Evolutionary conservation across 2,113 vertebrate species (phyloP).

Genomic region (Corvus hawaiiensis): DNA sequence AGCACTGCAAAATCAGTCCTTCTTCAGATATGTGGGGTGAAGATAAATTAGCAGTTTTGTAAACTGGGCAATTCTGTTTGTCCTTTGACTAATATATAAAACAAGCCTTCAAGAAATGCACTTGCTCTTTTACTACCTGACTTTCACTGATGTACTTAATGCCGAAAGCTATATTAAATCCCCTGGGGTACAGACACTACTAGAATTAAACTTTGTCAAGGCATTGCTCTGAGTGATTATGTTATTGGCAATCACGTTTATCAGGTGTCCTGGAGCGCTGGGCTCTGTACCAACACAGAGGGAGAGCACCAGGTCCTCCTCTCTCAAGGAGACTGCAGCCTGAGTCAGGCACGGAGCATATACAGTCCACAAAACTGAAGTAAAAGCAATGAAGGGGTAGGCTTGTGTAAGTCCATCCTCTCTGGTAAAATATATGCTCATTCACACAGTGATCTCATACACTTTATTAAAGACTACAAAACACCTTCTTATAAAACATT

Average conservation of each 20-base stretch:
- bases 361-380: not conserved
- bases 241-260: not conserved
- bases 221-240: not conserved
- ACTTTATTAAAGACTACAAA: not conserved
- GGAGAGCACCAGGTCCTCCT: not conserved
- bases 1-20: conserved; percentile 1
- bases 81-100: not conserved
- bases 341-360: not conserved
- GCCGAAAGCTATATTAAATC: not conserved
- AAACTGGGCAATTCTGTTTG: conserved; percentile 1
- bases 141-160: not conserved
- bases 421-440: not conserved
- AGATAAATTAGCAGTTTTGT: conserved; percentile 10
- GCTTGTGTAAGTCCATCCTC: not conserved
- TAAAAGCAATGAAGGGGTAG: not conserved
- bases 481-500: not conserved
- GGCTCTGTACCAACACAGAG: not conserved
- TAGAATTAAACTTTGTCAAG: not conserved
- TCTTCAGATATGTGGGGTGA: not conserved
- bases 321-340: not conserved
- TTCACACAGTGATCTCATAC: not conserved
- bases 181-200: not conserved
- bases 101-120: not conserved
- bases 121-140: not conserved
- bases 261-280: not conserved